phyloP scores from a whole-genome alignment of 2,797 vertebrate genomes.

The Poecilia wingei region DNA sequence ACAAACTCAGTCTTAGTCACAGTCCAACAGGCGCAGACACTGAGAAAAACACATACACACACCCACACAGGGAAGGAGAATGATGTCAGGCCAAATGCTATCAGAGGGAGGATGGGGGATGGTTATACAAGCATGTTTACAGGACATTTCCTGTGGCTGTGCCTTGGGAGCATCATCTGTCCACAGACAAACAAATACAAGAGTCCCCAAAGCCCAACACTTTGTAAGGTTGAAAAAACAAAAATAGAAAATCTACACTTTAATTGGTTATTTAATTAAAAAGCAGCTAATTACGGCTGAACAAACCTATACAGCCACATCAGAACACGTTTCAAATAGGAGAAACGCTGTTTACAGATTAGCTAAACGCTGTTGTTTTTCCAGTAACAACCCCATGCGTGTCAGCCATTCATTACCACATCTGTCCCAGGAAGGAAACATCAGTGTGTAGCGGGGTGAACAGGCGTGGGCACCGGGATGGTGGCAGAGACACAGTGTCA shows the following conservation, averaged over 20 bases:
- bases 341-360: slow-evolving; percentile 30
- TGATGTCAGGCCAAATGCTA: slow-evolving; percentile 67
- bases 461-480: slow-evolving; percentile 33
- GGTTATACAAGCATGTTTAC: slow-evolving; percentile 81
- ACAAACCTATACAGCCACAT: slow-evolving; percentile 16
- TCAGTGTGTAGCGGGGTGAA: slow-evolving; percentile 27
- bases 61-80: slow-evolving; percentile 47
- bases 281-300: slow-evolving; percentile 17
- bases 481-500: slow-evolving; percentile 25
- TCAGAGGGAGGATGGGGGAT: slow-evolving; percentile 73
- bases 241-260: slow-evolving; percentile 21
- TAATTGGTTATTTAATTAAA: slow-evolving; percentile 28
- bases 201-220: slow-evolving; percentile 57
- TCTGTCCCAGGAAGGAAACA: slow-evolving; percentile 30
- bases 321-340: neutral
- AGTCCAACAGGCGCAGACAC: slow-evolving; percentile 33
- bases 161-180: slow-evolving; percentile 76
- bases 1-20: slow-evolving; percentile 39
- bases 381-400: slow-evolving; percentile 34
- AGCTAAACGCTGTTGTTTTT: slow-evolving; percentile 32
- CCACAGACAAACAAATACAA: slow-evolving; percentile 76
- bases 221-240: slow-evolving; percentile 34
- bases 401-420: slow-evolving; percentile 61
- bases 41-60: slow-evolving; percentile 38
- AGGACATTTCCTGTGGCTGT: slow-evolving; percentile 79